Conservation (phyloP, 2,888 invertebrate species). For the Tipula confusa region DNA sequence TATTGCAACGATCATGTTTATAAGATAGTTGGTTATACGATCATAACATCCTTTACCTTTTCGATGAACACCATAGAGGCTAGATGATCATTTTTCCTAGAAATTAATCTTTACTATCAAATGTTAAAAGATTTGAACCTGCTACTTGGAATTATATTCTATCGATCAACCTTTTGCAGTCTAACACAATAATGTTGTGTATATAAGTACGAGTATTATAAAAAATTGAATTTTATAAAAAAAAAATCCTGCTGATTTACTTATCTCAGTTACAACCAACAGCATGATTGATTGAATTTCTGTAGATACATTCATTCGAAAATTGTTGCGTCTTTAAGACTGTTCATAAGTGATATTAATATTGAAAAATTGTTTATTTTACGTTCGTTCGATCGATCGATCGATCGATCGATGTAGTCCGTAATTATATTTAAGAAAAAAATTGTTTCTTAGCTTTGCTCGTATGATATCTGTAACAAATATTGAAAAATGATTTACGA, state of each 20-base stretch:
- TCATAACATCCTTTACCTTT: background rate
- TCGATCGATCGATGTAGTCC: no score
- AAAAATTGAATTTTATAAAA: background rate
- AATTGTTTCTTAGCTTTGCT: background rate
- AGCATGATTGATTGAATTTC: background rate
- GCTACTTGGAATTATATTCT: background rate
- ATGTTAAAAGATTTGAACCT: background rate
- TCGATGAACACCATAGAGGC: background rate
- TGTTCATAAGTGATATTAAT: background rate
- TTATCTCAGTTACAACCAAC: background rate
- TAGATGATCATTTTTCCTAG: background rate
- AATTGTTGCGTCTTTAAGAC: background rate
- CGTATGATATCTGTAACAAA: background rate
- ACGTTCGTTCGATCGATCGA: background rate
- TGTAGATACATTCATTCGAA: no score
- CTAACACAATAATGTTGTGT: background rate
- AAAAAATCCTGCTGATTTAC: background rate
- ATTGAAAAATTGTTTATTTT: conserved; percentile 12
- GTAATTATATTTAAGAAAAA: background rate
- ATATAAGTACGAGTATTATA: no score
- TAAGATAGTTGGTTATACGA: background rate
- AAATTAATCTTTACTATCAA: background rate
- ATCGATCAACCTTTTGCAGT: conserved; percentile 3
- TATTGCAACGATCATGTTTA: background rate
- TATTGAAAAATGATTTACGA: background rate